These are phyloP conservation scores for Serinus canaria DNA, from an alignment of 2,113 vertebrate species.

Conservation along the genomic window DNA sequence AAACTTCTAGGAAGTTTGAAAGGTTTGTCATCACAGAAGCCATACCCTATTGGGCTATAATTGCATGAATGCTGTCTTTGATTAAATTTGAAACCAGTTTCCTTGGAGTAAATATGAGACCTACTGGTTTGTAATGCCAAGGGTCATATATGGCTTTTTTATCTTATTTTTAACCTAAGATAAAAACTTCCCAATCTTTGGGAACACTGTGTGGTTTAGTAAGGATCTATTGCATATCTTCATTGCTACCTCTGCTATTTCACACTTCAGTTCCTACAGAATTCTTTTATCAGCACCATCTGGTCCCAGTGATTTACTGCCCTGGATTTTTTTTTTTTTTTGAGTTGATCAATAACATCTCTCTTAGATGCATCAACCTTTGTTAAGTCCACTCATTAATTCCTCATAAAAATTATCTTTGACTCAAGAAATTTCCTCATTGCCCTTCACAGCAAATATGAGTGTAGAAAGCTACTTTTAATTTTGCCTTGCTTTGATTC, in stretches of 20 bases:
- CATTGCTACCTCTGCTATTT: conserved; percentile 55
- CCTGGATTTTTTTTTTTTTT: conserved; percentile 36
- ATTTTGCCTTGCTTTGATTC: not conserved
- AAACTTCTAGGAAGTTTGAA: not conserved
- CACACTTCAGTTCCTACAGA: conserved; percentile 61
- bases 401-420: conserved; percentile 35
- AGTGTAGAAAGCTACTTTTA: not conserved
- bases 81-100: conserved; percentile 6
- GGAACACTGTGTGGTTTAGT: conserved; percentile 45
- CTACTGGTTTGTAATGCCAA: not conserved
- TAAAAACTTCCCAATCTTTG: conserved; percentile 34
- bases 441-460: not conserved
- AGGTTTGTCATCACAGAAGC: not conserved
- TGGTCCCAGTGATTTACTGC: conserved; percentile 67
- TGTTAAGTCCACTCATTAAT: conserved; percentile 49
- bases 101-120: not conserved
- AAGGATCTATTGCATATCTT: conserved; percentile 41
- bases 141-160: not conserved
- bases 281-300: conserved; percentile 70
- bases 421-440: conserved; percentile 14
- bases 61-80: conserved; percentile 12
- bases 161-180: not conserved
- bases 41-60: not conserved
- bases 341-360: conserved; percentile 27
- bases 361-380: conserved; percentile 41